These are phyloP conservation scores for Cephus pulcher DNA, from an alignment of 2,888 invertebrate species.

Conservation along the genomic window DNA sequence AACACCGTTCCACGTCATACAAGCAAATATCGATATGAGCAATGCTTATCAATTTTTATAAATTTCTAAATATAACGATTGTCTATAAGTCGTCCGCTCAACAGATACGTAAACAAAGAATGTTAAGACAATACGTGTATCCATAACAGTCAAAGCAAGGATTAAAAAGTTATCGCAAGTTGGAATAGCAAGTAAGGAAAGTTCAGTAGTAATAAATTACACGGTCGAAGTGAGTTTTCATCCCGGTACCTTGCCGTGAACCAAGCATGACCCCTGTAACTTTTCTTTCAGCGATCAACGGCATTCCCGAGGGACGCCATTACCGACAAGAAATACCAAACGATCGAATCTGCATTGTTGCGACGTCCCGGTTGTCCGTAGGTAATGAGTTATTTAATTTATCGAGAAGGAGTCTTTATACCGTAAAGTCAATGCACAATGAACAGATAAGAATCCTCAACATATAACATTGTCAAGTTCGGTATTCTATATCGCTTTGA, in stretches of 20 bases:
- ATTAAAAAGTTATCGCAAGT: conserved; percentile 31
- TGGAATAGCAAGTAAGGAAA: conserved; percentile 26
- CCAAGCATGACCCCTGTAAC: conserved; percentile 33
- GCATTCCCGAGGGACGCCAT: conserved; percentile 32
- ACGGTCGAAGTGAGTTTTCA: conserved; percentile 32
- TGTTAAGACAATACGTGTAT: conserved; percentile 18
- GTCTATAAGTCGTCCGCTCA: conserved; percentile 26
- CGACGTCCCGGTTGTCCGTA: not conserved
- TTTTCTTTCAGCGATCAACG: conserved; percentile 27
- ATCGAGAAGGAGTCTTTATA: conserved; percentile 3
- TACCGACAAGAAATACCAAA: conserved; percentile 27
- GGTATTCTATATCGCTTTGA: not conserved
- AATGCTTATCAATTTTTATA: conserved; percentile 15
- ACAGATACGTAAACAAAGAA: conserved; percentile 24
- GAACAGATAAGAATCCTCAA: not conserved
- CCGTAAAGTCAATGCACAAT: not conserved
- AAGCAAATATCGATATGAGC: not conserved
- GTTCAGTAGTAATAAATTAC: conserved; percentile 35
- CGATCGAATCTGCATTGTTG: conserved; percentile 26
- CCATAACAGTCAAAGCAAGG: not conserved
- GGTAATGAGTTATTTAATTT: conserved; percentile 21
- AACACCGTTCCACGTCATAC: not conserved
- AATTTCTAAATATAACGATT: conserved; percentile 27
- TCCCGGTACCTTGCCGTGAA: conserved; percentile 30
- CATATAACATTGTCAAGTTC: not conserved